phyloP scores from a whole-genome alignment of 1,140 invertebrate genomes.

The Orius insidiosus region DNA sequence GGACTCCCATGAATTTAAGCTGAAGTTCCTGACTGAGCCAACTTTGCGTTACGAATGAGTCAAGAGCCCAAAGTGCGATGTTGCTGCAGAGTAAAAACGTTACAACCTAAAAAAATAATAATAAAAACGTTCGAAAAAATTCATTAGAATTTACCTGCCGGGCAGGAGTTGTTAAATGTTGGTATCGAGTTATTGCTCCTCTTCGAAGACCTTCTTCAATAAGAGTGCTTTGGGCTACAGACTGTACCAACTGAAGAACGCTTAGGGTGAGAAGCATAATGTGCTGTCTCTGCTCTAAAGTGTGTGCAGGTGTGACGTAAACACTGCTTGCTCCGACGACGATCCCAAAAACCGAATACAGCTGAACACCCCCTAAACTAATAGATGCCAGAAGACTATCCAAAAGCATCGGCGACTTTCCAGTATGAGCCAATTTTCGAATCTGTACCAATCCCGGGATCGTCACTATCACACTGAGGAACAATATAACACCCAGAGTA shows the following conservation, averaged over 20 bases:
- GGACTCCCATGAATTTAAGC: constrained; percentile 40
- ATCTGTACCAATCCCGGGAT: constrained; percentile 26
- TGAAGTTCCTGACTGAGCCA: constrained; percentile 38
- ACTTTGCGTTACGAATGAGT: constrained; percentile 47
- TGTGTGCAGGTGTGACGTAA: constrained; percentile 26
- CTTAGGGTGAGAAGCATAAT: constrained; percentile 31
- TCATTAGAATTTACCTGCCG: constrained; percentile 34
- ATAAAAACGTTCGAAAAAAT: neutral
- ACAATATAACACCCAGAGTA: constrained; percentile 28
- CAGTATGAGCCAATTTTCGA: constrained; percentile 30
- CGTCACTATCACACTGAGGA: constrained; percentile 23
- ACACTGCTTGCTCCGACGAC: constrained; percentile 30
- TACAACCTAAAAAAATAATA: no score
- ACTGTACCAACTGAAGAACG: constrained; percentile 34
- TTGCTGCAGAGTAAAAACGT: constrained; percentile 51
- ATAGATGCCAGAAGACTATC: constrained; percentile 32
- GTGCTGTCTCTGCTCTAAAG: constrained; percentile 22
- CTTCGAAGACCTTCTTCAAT: constrained; percentile 40
- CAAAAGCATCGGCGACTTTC: constrained; percentile 27
- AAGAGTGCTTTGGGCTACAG: constrained; percentile 38
- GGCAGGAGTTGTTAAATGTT: constrained; percentile 39
- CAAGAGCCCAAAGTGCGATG: constrained; percentile 47
- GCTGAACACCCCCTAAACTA: constrained; percentile 34
- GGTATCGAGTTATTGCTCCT: constrained; percentile 32
- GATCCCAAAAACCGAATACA: constrained; percentile 39